Evolutionary conservation across 2,888 invertebrate genomes (phyloP), one percentile per base, ranked within the genome.

Genomic region (Phanerotoma sp.): DNA sequence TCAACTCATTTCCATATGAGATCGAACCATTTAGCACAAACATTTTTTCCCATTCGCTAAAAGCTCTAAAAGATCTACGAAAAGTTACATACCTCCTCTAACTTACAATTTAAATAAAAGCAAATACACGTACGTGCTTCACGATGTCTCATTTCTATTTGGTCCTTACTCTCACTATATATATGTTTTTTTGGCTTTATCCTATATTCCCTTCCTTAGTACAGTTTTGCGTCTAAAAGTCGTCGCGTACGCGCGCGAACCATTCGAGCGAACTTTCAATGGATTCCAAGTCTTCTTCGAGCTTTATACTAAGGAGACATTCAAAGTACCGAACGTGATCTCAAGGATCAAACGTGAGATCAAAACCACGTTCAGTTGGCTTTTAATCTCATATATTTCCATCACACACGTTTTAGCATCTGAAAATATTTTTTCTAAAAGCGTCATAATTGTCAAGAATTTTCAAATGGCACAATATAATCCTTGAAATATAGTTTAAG

Each of bases 21-120:
- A 70, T 70, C 71, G 73, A 71, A 70, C 70, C 76, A 75, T 75
- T 77, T 75, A 73, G 70, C 72, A 64, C 72, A 72, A 74, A 73
- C 70, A 73, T 75, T 73, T 71, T 64, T 70, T 71, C 62, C 41
- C 32, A 51, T 41, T 44, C 42, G 38, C 18, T 40, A 25, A 28
- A 49, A 25, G 25, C 40, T 11, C 35, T 33, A 38, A 49, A 53
- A 38, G 50, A 44, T n/a, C 45, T 38, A 25, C 22, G n/a, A 21
- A 13, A 51, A 30, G 10, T 45, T 18, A 40, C 32, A 33, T 18
- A 25, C 32, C 28, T 40, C 64, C 70, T 70, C 73, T 77, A 75
- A 76, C 76, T 77, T 70, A 76, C 74, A 73, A 77, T 77, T 77
- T 75, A 73, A 77, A 77, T 76, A 76, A 77, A 76, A 77, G 77